A percentile compares a stretch with the other conserved stretches of the same genome.
These are phyloP conservation scores for Ondatra zibethicus DNA, from an alignment of 2,113 vertebrate species.

Conservation along the genomic window DNA sequence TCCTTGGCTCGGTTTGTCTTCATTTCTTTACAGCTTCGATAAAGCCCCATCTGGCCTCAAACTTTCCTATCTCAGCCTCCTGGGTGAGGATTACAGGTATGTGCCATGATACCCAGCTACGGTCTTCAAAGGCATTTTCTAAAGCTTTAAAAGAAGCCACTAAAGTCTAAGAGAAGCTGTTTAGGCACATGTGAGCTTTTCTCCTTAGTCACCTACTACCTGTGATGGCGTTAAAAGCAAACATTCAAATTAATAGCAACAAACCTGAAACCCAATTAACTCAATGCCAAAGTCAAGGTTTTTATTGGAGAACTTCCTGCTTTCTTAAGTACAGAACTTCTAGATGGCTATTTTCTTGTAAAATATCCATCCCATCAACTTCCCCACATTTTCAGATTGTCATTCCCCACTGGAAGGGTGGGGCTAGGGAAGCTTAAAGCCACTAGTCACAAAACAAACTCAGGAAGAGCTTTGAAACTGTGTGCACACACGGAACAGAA, in stretches of 20 bases:
- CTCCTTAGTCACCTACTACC: background rate
- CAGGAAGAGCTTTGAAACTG: constrained; percentile 70
- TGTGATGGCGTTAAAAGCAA: constrained; percentile 16
- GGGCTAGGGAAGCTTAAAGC: constrained; percentile 27
- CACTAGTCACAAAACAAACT: constrained; percentile 67
- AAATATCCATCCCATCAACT: background rate
- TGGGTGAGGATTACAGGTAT: background rate
- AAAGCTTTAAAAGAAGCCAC: background rate
- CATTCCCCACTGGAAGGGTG: background rate
- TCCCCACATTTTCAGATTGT: constrained; percentile 32
- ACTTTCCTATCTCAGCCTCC: background rate
- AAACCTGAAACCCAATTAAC: background rate
- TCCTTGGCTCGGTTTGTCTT: background rate
- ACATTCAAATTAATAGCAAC: constrained; percentile 5
- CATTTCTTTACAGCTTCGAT: background rate
- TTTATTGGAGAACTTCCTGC: background rate
- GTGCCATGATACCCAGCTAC: background rate
- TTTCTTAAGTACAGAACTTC: background rate
- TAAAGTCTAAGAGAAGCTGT: background rate
- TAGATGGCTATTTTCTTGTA: background rate
- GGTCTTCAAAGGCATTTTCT: background rate
- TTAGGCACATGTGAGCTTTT: background rate
- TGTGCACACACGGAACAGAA: constrained; percentile 52
- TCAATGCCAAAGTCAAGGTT: background rate
- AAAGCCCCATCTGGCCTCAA: background rate